Conservation (phyloP, 2,888 invertebrate genomes). For the Thymelicus acteon region DNA sequence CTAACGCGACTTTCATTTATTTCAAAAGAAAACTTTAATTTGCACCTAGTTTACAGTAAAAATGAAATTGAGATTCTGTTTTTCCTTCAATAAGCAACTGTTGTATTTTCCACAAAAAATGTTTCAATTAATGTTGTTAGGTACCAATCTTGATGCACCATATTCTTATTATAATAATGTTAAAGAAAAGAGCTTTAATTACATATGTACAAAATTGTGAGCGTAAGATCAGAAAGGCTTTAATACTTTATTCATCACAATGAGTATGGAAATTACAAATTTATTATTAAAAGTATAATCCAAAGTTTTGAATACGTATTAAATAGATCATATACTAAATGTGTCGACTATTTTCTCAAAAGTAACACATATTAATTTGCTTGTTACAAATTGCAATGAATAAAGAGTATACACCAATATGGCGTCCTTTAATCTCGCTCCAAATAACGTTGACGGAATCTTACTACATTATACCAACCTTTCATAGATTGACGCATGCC, state of each 20-base stretch:
- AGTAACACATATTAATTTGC: conserved; percentile 32
- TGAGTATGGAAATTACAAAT: conserved; percentile 39
- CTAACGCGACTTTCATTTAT: conserved; percentile 20
- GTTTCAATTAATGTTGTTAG: conserved; percentile 16
- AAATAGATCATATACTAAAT: neutral
- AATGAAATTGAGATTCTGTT: conserved; percentile 29
- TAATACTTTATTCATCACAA: conserved; percentile 69
- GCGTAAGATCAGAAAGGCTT: conserved; percentile 70
- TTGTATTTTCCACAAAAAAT: conserved; percentile 16
- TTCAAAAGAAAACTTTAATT: conserved; percentile 8
- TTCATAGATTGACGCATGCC: conserved; percentile 71
- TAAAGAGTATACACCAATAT: conserved; percentile 76
- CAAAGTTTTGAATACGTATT: conserved; percentile 5
- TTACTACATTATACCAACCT: conserved; percentile 75
- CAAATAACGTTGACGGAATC: conserved; percentile 69
- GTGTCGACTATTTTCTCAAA: neutral
- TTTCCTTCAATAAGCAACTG: conserved; percentile 23
- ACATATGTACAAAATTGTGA: conserved; percentile 80
- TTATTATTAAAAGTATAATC: neutral
- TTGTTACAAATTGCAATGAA: conserved; percentile 62
- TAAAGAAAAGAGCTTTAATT: conserved; percentile 69
- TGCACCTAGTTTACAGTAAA: conserved; percentile 27
- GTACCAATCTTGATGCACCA: conserved; percentile 44
- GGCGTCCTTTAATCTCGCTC: conserved; percentile 74
- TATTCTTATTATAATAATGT: conserved; percentile 49